These are phyloP conservation scores for Cryptoprocta ferox DNA, from an alignment of 2,797 vertebrate genomes.

Conservation along the genomic window DNA sequence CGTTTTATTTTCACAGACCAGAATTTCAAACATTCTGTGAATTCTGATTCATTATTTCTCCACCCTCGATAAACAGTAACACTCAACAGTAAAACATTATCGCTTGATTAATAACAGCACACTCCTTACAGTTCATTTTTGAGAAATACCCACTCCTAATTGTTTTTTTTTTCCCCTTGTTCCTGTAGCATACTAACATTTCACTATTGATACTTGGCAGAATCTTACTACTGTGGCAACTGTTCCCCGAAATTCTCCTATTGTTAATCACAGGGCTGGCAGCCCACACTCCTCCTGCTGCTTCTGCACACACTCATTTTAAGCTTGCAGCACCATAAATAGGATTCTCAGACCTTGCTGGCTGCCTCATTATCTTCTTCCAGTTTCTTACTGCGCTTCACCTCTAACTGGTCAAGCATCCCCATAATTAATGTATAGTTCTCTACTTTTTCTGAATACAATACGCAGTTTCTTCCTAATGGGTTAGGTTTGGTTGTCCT, in stretches of 20 bases:
- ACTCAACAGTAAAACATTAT: background rate
- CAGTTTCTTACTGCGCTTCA: background rate
- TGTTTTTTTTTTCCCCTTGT: constrained; percentile 26
- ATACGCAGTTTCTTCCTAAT: background rate
- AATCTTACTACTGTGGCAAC: background rate
- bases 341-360: constrained; percentile 9
- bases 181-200: background rate
- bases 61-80: background rate
- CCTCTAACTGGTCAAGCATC: background rate
- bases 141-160: background rate
- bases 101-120: background rate
- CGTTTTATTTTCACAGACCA: background rate
- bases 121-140: constrained; percentile 1
- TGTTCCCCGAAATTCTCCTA: constrained; percentile 23
- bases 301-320: background rate
- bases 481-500: background rate
- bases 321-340: background rate
- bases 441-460: background rate
- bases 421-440: background rate
- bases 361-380: background rate
- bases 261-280: constrained; percentile 9
- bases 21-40: background rate
- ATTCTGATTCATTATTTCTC: constrained; percentile 41
- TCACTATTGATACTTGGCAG: constrained; percentile 24
- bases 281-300: constrained; percentile 41